Conservation (phyloP, 2,888 invertebrate genomes). For the Ophion costatus region DNA sequence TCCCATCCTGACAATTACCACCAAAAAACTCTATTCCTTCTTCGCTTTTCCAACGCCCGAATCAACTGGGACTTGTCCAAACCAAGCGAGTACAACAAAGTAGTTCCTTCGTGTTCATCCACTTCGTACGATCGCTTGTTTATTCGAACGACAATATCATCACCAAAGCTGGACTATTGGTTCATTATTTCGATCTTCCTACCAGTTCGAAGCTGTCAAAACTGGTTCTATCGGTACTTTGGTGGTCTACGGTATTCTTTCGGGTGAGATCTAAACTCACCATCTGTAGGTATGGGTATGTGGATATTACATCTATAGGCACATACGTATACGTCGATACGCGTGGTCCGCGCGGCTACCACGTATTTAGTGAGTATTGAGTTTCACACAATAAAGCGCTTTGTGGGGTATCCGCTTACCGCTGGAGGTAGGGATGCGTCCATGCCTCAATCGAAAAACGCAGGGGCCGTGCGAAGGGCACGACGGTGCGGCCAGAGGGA, state of each 20-base stretch:
- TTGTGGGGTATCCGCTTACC: constrained; percentile 82
- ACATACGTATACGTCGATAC: constrained; percentile 30
- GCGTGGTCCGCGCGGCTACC: constrained; percentile 66
- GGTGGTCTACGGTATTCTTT: not conserved
- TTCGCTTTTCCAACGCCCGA: not conserved
- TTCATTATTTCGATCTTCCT: not conserved
- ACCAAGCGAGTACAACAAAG: not conserved
- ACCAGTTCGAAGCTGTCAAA: not conserved
- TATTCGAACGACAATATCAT: not conserved
- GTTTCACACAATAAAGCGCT: constrained; percentile 82
- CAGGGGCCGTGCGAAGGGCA: constrained; percentile 15
- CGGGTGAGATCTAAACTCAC: not conserved
- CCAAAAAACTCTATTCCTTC: not conserved
- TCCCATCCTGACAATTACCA: not conserved
- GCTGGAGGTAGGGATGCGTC: constrained; percentile 61
- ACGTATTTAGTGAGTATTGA: constrained; percentile 81
- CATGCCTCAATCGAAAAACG: constrained; percentile 26
- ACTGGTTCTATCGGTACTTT: not conserved
- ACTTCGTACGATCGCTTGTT: not conserved
- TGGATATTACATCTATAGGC: constrained; percentile 9
- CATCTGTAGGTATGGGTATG: constrained; percentile 4
- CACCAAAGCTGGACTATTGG: not conserved
- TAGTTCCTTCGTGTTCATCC: not conserved
- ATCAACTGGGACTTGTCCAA: not conserved
- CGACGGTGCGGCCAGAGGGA: not conserved